Conservation (phyloP, 2,113 vertebrate genomes). For the Nannobrachium achirus region DNA sequence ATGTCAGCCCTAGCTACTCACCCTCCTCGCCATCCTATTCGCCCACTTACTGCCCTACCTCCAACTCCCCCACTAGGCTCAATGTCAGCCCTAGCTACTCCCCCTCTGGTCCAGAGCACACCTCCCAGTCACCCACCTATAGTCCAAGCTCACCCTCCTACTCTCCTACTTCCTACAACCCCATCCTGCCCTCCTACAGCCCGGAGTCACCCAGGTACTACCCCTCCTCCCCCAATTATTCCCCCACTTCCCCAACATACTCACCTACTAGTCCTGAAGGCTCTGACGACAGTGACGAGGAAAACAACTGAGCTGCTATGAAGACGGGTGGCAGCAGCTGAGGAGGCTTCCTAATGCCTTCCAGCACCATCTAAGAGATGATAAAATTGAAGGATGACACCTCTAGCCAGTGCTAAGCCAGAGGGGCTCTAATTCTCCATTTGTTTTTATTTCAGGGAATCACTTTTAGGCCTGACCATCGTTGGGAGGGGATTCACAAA, state of each 20-base stretch:
- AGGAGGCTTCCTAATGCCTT: conserved; percentile 5
- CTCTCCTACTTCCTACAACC: conserved; percentile 86
- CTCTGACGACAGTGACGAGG: conserved; percentile 90
- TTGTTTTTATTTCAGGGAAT: conserved; percentile 8
- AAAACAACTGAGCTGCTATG: conserved; percentile 82
- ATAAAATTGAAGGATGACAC: conserved; percentile 59
- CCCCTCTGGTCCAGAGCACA: conserved; percentile 79
- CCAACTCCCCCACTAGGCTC: conserved; percentile 8
- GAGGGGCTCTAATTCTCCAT: conserved; percentile 14
- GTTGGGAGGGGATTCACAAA: conserved; percentile 23
- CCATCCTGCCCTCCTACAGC: conserved; percentile 86
- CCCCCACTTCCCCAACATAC: conserved; percentile 82
- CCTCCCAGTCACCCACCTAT: conserved; percentile 80
- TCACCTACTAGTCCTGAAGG: conserved; percentile 82
- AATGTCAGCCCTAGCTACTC: conserved; percentile 70
- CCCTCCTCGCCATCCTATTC: conserved; percentile 83
- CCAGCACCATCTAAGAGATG: conserved; percentile 18
- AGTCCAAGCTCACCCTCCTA: no score
- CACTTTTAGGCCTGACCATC: conserved; percentile 30
- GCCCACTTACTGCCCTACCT: conserved; percentile 70
- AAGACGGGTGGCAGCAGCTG: conserved; percentile 37
- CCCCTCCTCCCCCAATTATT: conserved; percentile 82
- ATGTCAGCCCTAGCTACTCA: conserved; percentile 82
- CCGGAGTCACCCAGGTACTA: conserved; percentile 84
- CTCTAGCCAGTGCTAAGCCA: conserved; percentile 28